Base-by-base conservation (phyloP, 2,888 invertebrate species). In the Xylocampa areola region DNA sequence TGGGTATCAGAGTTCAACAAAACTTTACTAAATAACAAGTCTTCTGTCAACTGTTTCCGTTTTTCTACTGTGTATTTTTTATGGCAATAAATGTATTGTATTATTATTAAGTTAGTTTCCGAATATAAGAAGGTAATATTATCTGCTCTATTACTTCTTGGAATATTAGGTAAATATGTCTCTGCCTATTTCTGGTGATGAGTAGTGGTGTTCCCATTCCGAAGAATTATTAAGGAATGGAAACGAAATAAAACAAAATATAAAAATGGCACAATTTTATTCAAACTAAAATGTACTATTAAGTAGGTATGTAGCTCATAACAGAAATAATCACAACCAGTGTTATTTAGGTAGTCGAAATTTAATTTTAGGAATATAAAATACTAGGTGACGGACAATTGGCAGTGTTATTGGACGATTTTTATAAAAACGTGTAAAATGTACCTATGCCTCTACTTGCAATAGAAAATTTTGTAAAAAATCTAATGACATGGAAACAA, bases 211-310 rank as follows among this genome's bases (percentile, higher is more conserved):
- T n/a, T n/a, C n/a, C n/a, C n/a, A n/a, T n/a, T n/a, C n/a, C n/a
- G n/a, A n/a, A n/a, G n/a, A n/a, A n/a, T n/a, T n/a, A n/a, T n/a
- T n/a, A n/a, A n/a, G n/a, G n/a, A 21, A 21, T 4, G 5, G 21
- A 5, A 4, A 17, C 16, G n/a, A 63, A 75, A 82, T 80, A 50
- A 79, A 72, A 73, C 66, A 65, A 40, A 1, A 54, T 61, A 66
- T 68, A 48, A 75, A 87, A 86, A 92, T 92, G 92, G 91, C 92
- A 92, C 92, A 84, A 82, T 90, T 90, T 88, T 87, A 88, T 89
- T 87, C 76, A 71, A 77, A 73, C 61, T 79, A 78, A 58, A 68
- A 82, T 80, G 77, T 81, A 79, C 69, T 80, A 80, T 76, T 80
- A 82, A 81, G 78, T 81, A 82, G 73, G 75, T 79, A 73, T 63